Conservation (phyloP, 2,113 vertebrate genomes). For the Notarius lentiginosus region DNA sequence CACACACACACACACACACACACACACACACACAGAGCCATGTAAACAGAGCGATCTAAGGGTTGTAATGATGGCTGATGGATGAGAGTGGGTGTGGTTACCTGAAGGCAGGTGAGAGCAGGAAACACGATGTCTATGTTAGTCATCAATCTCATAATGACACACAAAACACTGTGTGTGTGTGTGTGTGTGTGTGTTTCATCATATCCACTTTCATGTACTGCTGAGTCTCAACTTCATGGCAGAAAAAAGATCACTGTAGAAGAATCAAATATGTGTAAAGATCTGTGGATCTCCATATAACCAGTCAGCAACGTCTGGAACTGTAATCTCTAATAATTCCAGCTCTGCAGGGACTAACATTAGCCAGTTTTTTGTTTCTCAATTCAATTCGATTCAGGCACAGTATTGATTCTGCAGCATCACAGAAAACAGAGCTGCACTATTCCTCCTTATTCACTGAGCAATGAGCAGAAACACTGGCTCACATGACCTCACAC, state of each 20-base stretch:
- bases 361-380: not conserved
- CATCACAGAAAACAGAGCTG: not conserved
- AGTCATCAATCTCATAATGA: conserved; percentile 23
- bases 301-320: not conserved
- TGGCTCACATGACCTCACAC: not conserved
- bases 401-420: not conserved
- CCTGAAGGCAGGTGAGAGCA: conserved; percentile 24
- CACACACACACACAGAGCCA: not conserved
- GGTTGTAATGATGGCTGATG: not conserved
- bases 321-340: not conserved
- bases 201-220: not conserved
- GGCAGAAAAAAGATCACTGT: not conserved
- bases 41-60: not conserved
- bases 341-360: not conserved
- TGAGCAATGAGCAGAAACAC: not conserved
- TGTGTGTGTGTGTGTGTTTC: not conserved
- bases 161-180: not conserved
- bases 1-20: conserved; percentile 2
- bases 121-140: not conserved
- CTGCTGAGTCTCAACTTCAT: not conserved
- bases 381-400: not conserved
- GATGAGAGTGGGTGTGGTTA: not conserved
- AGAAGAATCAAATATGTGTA: not conserved
- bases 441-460: not conserved
- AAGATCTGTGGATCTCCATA: not conserved